Evolutionary conservation across 2,797 vertebrate species (phyloP).

Genomic region (Dallia pectoralis): DNA sequence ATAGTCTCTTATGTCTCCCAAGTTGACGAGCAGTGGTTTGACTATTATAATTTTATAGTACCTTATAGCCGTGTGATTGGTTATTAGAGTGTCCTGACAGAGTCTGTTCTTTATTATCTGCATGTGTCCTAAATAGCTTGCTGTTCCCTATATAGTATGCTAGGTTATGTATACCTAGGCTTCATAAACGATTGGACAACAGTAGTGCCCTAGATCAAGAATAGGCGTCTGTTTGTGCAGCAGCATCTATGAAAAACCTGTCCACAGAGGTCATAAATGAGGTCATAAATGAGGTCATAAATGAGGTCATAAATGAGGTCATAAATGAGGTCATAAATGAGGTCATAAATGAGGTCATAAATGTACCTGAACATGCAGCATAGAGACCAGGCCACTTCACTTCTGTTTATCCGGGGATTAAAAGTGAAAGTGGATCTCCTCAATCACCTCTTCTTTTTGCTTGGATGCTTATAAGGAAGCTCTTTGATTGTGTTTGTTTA

Average conservation of each 20-base stretch:
- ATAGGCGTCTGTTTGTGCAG: neutral
- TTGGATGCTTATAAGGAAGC: constrained; percentile 20
- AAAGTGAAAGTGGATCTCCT: neutral
- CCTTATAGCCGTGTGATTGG: neutral
- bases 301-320: too few relatives aligned
- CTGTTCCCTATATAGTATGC: neutral
- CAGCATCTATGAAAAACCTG: neutral
- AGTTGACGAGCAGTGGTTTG: neutral
- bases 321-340: too few relatives aligned
- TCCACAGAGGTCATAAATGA: neutral
- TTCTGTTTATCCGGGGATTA: neutral
- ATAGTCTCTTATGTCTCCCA: neutral
- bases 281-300: too few relatives aligned
- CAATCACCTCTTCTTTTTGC: constrained; percentile 10
- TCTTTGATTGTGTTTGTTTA: constrained; percentile 40
- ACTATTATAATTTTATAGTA: neutral
- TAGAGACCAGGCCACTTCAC: neutral
- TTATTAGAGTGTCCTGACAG: neutral
- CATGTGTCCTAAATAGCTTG: neutral
- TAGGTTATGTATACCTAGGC: neutral
- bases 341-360: constrained; percentile 3
- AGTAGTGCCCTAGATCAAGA: neutral
- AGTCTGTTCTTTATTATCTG: neutral
- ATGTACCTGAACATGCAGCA: neutral
- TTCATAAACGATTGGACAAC: neutral